Percentiles rank a stretch among this genome's conserved stretches.
These are phyloP conservation scores for Dipodomys stephensi DNA, from an alignment of 2,113 vertebrate species.

Conservation along the genomic window DNA sequence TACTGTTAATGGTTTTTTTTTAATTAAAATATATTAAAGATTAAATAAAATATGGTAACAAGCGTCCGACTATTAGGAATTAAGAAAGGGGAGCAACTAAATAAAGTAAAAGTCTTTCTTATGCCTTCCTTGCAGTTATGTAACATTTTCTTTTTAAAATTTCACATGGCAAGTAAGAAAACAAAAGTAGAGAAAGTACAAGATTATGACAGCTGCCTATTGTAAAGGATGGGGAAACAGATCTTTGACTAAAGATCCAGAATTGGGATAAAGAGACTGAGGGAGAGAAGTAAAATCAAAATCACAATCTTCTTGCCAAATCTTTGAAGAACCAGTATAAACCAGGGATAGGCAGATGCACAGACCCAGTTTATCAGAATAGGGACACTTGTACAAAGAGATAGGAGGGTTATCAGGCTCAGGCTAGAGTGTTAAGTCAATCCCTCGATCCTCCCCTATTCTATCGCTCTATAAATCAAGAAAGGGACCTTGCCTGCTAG, in stretches of 20 bases:
- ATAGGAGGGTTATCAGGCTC: constrained; percentile 11
- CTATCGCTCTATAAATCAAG: background rate
- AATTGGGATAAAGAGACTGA: background rate
- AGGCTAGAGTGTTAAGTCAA: background rate
- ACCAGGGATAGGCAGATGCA: background rate
- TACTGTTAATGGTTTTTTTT: constrained; percentile 79
- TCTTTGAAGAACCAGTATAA: constrained; percentile 63
- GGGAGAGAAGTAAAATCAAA: constrained; percentile 53
- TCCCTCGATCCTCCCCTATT: background rate
- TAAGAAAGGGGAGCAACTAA: constrained; percentile 62
- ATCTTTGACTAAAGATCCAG: background rate
- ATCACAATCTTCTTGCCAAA: constrained; percentile 45
- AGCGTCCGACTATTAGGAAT: constrained; percentile 76
- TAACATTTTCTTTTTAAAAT: constrained; percentile 29
- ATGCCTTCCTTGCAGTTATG: constrained; percentile 33
- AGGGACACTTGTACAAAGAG: constrained; percentile 3
- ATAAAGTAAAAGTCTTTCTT: constrained; percentile 67
- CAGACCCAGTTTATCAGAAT: background rate
- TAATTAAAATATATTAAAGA: constrained; percentile 87
- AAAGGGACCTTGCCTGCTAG: constrained; percentile 67
- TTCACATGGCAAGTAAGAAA: constrained; percentile 19
- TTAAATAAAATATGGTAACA: constrained; percentile 84
- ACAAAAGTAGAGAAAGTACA: background rate
- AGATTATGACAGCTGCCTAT: background rate
- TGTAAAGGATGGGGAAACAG: background rate